Conservation (phyloP, 2,888 invertebrate genomes). For the Ligdia adustata region DNA sequence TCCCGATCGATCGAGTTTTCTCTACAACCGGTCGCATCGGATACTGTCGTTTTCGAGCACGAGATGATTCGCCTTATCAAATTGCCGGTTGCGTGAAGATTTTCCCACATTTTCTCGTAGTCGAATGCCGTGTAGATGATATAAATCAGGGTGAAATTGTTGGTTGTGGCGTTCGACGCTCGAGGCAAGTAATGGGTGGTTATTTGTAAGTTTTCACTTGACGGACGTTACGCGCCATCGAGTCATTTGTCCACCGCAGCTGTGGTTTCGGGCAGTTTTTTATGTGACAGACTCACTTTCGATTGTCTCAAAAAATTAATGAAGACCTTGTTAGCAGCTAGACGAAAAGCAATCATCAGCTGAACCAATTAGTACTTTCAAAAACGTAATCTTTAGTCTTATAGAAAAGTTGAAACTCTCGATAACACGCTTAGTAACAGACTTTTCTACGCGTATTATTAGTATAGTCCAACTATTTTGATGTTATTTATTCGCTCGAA, state of each 20-base stretch:
- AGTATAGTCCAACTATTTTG: too few species aligned
- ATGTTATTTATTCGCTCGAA: too few species aligned
- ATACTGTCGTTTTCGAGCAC: slow-evolving; percentile 81
- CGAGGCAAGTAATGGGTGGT: slow-evolving; percentile 73
- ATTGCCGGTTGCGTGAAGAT: slow-evolving; percentile 78
- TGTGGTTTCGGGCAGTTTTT: slow-evolving; percentile 34
- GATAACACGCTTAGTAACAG: too few species aligned
- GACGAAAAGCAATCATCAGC: slow-evolving; percentile 15
- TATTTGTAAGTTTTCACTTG: slow-evolving; percentile 81
- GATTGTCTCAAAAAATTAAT: slow-evolving; percentile 33
- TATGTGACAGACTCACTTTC: slow-evolving; percentile 38
- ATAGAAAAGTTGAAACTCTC: too few species aligned
- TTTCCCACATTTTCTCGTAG: slow-evolving; percentile 80
- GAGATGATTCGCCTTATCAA: slow-evolving; percentile 80
- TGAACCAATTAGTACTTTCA: slow-evolving; percentile 14
- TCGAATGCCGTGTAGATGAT: slow-evolving; percentile 68
- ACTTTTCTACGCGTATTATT: too few species aligned
- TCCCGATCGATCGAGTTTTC: slow-evolving; percentile 77
- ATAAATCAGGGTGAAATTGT: slow-evolving; percentile 81
- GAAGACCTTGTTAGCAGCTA: slow-evolving; percentile 32
- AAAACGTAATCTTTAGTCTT: neutral
- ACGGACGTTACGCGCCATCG: slow-evolving; percentile 72
- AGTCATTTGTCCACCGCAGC: slow-evolving; percentile 39
- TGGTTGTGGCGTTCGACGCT: slow-evolving; percentile 63
- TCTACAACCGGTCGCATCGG: slow-evolving; percentile 70